A percentile compares a stretch with the other conserved stretches of the same genome.
These are phyloP conservation scores for Phyllotreta striolata DNA, from an alignment of 2,888 invertebrate genomes.

Conservation along the genomic window DNA sequence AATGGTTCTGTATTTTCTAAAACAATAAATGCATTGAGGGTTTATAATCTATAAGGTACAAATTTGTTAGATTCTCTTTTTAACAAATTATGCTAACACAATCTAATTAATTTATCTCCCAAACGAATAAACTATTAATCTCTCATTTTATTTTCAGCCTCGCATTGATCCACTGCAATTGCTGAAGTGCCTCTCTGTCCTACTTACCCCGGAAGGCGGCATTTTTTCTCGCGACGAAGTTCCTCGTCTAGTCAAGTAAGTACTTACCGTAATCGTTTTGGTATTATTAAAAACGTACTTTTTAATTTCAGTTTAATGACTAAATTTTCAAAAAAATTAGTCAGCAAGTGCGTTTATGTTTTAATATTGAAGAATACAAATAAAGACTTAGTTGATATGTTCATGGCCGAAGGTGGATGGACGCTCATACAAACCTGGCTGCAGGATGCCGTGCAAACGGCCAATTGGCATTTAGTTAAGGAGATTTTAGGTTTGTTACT, in stretches of 20 bases:
- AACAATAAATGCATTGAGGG: too few relatives aligned
- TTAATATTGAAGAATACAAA: slow-evolving; percentile 90
- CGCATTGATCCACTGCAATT: slow-evolving; percentile 91
- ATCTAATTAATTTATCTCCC: too few relatives aligned
- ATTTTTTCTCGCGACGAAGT: slow-evolving; percentile 90
- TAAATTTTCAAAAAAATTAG: slow-evolving; percentile 93
- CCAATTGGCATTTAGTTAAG: slow-evolving; percentile 87
- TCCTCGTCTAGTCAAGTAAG: slow-evolving; percentile 84
- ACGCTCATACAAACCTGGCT: slow-evolving; percentile 89
- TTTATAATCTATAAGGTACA: too few relatives aligned
- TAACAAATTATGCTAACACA: too few relatives aligned
- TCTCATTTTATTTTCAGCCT: slow-evolving; percentile 70
- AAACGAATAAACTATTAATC: neutral
- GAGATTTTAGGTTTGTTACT: slow-evolving; percentile 87
- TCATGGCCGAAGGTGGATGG: slow-evolving; percentile 94
- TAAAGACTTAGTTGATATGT: slow-evolving; percentile 82
- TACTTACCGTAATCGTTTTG: slow-evolving; percentile 40
- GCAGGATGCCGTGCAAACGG: slow-evolving; percentile 81
- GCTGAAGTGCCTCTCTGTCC: slow-evolving; percentile 86
- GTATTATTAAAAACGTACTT: slow-evolving; percentile 17
- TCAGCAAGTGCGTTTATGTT: slow-evolving; percentile 94
- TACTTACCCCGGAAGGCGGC: slow-evolving; percentile 84
- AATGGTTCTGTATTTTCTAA: too few relatives aligned
- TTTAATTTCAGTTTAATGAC: slow-evolving; percentile 82
- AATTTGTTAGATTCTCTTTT: too few relatives aligned